Evolutionary conservation across 2,888 invertebrate genomes (phyloP).

Genomic region (Steinernema scapterisci): DNA sequence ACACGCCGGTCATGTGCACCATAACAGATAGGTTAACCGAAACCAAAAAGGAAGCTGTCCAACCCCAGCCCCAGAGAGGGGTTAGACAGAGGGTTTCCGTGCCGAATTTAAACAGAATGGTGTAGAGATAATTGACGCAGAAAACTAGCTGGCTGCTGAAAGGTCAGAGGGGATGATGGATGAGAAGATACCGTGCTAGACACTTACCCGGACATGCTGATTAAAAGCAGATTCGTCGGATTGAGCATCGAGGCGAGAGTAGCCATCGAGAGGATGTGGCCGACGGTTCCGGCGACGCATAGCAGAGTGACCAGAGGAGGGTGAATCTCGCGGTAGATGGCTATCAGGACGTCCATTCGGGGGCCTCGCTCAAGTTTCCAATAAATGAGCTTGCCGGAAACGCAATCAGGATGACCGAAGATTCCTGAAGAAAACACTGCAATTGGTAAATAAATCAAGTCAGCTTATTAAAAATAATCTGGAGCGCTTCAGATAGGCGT

Average conservation of each 20-base stretch:
- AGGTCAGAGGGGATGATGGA: conserved; percentile 17
- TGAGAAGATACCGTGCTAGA: neutral
- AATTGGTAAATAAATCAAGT: conserved; percentile 28
- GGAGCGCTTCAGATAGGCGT: neutral
- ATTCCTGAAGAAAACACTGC: neutral
- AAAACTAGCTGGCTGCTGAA: conserved; percentile 59
- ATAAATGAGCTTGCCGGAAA: too few relatives aligned
- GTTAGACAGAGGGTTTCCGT: conserved; percentile 57
- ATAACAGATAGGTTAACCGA: conserved; percentile 60
- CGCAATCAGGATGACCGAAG: too few relatives aligned
- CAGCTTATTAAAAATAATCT: conserved; percentile 26
- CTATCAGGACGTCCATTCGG: conserved; percentile 31
- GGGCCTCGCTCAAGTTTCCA: too few relatives aligned
- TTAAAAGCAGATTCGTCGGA: conserved; percentile 61
- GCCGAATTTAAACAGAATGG: conserved; percentile 62
- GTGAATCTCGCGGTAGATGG: conserved; percentile 47
- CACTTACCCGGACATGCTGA: conserved; percentile 60
- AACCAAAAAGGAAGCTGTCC: conserved; percentile 41
- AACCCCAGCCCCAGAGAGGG: conserved; percentile 40
- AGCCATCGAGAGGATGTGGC: conserved; percentile 58
- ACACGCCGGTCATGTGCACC: conserved; percentile 64
- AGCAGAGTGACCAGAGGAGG: conserved; percentile 58
- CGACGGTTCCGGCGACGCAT: conserved; percentile 58
- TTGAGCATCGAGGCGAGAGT: conserved; percentile 55
- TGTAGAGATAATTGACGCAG: conserved; percentile 63